Percentiles rank a stretch among this genome's conserved stretches.
These are phyloP conservation scores for Pseudopleuronectes americanus DNA, from an alignment of 2,797 vertebrate species.

Conservation along the genomic window DNA sequence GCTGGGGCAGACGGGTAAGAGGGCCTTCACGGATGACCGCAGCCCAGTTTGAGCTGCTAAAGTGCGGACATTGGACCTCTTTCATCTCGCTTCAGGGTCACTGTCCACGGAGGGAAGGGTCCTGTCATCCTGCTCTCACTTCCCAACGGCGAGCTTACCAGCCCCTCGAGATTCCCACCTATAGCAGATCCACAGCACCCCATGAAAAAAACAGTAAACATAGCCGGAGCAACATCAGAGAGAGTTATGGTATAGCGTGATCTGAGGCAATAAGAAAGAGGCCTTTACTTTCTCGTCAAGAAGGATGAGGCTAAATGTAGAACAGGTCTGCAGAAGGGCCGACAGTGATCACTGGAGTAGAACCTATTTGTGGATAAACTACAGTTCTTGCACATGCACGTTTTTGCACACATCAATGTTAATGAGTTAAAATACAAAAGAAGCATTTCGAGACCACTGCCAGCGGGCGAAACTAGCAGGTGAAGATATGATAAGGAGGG, in stretches of 20 bases:
- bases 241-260: constrained; percentile 51
- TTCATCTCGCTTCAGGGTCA: constrained; percentile 98
- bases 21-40: constrained; percentile 82
- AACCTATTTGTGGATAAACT: background rate
- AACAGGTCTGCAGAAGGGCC: background rate
- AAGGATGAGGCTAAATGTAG: constrained; percentile 20
- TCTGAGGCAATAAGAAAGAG: constrained; percentile 34
- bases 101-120: constrained; percentile 95
- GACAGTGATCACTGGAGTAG: constrained; percentile 3
- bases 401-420: background rate
- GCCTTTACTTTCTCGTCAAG: constrained; percentile 29
- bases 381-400: background rate
- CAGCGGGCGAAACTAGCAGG: constrained; percentile 36
- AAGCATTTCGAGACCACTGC: constrained; percentile 15
- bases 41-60: constrained; percentile 89
- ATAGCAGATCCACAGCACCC: constrained; percentile 64
- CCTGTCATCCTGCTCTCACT: constrained; percentile 93
- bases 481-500: constrained; percentile 39
- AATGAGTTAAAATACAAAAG: constrained; percentile 24
- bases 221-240: constrained; percentile 36
- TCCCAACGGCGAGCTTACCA: constrained; percentile 86
- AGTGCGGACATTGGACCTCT: constrained; percentile 95
- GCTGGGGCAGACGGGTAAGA: constrained; percentile 45
- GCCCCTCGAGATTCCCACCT: constrained; percentile 63
- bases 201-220: constrained; percentile 49